These are phyloP conservation scores for Perizoma flavofasciatum DNA, from an alignment of 2,888 invertebrate species.

Conservation along the genomic window DNA sequence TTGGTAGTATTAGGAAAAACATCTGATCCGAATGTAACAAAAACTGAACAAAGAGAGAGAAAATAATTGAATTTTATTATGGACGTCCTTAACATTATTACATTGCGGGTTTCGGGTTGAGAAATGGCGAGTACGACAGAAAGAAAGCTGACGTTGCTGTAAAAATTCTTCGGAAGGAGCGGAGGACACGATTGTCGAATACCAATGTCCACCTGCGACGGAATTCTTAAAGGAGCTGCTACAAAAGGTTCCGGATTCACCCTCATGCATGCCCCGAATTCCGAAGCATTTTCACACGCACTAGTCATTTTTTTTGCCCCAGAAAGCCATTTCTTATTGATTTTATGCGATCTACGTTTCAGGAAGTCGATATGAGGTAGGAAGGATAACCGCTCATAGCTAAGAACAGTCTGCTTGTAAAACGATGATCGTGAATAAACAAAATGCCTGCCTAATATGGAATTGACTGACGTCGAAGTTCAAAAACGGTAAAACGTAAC, in stretches of 20 bases:
- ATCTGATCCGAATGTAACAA: constrained; percentile 47
- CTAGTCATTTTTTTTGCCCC: constrained; percentile 33
- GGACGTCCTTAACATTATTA: constrained; percentile 55
- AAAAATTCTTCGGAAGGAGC: constrained; percentile 48
- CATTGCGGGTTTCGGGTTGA: constrained; percentile 51
- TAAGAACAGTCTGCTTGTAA: not conserved
- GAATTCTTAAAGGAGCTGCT: constrained; percentile 48
- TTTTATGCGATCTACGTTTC: constrained; percentile 33
- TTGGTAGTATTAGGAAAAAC: constrained; percentile 45
- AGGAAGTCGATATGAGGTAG: constrained; percentile 27
- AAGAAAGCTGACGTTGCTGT: constrained; percentile 50
- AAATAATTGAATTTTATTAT: constrained; percentile 64
- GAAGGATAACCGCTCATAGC: not conserved
- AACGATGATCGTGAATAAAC: constrained; percentile 7
- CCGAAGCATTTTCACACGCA: constrained; percentile 37
- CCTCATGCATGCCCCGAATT: constrained; percentile 44
- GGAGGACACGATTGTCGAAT: constrained; percentile 51
- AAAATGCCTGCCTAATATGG: constrained; percentile 7
- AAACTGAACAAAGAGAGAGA: constrained; percentile 45
- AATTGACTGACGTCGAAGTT: constrained; percentile 26
- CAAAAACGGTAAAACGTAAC: constrained; percentile 27
- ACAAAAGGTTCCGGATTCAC: constrained; percentile 47
- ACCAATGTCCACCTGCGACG: constrained; percentile 57
- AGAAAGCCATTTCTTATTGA: constrained; percentile 31
- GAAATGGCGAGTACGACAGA: constrained; percentile 46